These are phyloP conservation scores for Odobenus rosmarus DNA, from an alignment of 2,113 vertebrate genomes.

Conservation along the genomic window DNA sequence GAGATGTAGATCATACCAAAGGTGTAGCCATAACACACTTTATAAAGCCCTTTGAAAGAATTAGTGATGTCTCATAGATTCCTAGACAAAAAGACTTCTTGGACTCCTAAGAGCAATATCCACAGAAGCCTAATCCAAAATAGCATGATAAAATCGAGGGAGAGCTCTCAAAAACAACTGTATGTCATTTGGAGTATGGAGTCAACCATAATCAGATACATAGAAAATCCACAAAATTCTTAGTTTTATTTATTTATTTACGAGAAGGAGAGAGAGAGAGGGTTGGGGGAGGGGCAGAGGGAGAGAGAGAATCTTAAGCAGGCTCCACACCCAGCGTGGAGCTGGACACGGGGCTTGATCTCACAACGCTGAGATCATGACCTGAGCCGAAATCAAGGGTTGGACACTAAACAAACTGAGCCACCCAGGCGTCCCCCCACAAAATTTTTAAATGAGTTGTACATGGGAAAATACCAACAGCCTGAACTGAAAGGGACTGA, in stretches of 20 bases:
- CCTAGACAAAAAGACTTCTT: not conserved
- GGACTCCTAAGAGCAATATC: not conserved
- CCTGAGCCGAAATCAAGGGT: not conserved
- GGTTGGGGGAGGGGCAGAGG: no score
- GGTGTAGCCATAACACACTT: not conserved
- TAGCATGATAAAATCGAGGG: not conserved
- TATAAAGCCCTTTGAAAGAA: slow-evolving; percentile 2
- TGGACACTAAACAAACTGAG: not conserved
- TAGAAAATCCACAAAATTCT: not conserved
- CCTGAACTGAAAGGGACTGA: not conserved
- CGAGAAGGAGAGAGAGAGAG: not conserved
- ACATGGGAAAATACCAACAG: not conserved
- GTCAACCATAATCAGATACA: not conserved
- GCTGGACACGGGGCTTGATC: not conserved
- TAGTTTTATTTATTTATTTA: not conserved
- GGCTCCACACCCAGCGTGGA: not conserved
- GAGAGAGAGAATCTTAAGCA: not conserved
- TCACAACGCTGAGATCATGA: not conserved
- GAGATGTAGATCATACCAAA: not conserved
- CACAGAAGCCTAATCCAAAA: not conserved
- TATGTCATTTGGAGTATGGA: not conserved
- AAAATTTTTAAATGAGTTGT: not conserved
- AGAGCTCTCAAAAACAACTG: not conserved
- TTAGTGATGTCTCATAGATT: not conserved
- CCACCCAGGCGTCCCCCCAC: not conserved